Base-by-base conservation (phyloP, 2,797 vertebrate genomes). In the Choloepus didactylus region DNA sequence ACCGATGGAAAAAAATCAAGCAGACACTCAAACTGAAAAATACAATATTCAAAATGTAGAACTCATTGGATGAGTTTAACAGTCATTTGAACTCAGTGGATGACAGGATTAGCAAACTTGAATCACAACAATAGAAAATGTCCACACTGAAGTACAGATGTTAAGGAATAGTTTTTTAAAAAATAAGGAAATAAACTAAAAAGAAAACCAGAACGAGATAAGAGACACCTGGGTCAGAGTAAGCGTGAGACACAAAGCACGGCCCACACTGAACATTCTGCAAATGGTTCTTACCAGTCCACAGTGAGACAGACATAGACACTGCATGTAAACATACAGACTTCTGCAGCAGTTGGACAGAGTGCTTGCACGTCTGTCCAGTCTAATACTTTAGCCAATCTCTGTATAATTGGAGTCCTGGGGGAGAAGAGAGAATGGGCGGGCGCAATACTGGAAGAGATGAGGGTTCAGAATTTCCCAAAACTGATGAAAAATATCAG, bases 321-420 rank as follows among this genome's bases (percentile, higher is more conserved):
- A 44, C 41, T 44, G 41, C 11, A 38, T 27, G 23, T 25, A 27
- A 72, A 72, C 6, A 44, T 4, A 44, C 41, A 44, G 70, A 27
- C 1, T 15, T 44, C 49, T 44, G 1, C 41, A 44, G 23, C 70
- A 44, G 23, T 44, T 16, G 25, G 23, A 44, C 38, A 44, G 70
- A 12, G 25, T 27, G 15, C 38, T 27, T 15, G 14, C 41, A 27
- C 8, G 49, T 12, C 49, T 49, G 49, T 49, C 12, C 49, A 9
- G 49, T 49, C 49, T 49, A 49, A 49, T 49, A 49, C 49, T 49
- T 12, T 49, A 49, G 2, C 49, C 49, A 12, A 75, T 31, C 31
- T 4, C 5, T 1, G 8, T n/a, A 49, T 31, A n/a, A 31, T 0
- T 14, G 41, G 31, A 35, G 6, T 2, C 75, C 19, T 6, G 6